Percentiles rank a stretch among this genome's conserved stretches.
phyloP scores from a whole-genome alignment of 30 jellyfish, hydroid and myxozoan genomes.

The Aurelia aurita region DNA sequence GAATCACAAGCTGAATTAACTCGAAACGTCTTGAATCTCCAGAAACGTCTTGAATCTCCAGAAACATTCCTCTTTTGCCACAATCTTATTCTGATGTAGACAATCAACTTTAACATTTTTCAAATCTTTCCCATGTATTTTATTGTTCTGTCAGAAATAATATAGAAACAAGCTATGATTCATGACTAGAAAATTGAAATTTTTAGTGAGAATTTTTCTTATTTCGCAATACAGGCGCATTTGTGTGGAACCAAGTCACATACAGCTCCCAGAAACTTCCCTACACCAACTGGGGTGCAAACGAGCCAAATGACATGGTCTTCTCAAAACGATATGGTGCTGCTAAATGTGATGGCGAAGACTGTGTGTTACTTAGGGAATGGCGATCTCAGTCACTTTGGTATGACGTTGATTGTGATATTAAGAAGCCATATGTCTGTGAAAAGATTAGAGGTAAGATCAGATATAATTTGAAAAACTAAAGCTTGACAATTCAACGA shows the following conservation, averaged over 20 bases:
- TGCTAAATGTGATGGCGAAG: constrained; percentile 88
- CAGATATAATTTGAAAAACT: neutral
- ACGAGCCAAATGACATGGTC: constrained; percentile 91
- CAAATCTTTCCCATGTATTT: no score
- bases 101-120: no score
- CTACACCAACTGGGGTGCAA: constrained; percentile 77
- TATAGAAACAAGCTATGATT: no score
- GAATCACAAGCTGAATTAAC: no score
- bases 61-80: no score
- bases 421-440: constrained; percentile 83
- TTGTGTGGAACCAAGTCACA: constrained; percentile 75
- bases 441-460: constrained; percentile 78
- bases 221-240: constrained; percentile 58
- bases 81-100: no score
- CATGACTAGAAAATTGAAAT: no score
- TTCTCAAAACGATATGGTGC: constrained; percentile 22
- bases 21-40: no score
- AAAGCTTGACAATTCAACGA: no score
- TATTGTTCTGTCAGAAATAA: no score
- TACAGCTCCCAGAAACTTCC: constrained; percentile 24
- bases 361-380: constrained; percentile 83
- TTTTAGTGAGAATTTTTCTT: no score
- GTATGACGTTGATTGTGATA: constrained; percentile 83
- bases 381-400: constrained; percentile 75
- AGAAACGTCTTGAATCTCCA: no score